Base-by-base conservation (phyloP, 2,888 invertebrate species). In the Emesis russula region DNA sequence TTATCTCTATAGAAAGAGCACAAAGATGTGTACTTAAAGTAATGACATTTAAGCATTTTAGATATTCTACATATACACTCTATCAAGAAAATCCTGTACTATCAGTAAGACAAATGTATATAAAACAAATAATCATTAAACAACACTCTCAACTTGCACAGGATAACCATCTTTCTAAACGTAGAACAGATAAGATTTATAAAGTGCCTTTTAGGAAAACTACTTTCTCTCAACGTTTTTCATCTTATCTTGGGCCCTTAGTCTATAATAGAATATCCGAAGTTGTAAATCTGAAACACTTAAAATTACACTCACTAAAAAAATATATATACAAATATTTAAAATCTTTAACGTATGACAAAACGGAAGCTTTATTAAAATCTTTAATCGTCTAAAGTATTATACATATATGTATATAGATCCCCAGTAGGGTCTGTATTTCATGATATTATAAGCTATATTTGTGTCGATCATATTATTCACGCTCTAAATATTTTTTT, bases 81-180 rank as follows among this genome's bases (percentile, higher is more conserved):
- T 66, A 66, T 11, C 9, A 66, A 9, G 63, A 98, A 66, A 66
- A 25, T 31, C 63, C 25, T 1, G 25, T 66, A 1, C 63, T 25
- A 1, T n/a, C 53, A n/a, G 53, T 53, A 6, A n/a, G 53, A 6
- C 53, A 53, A 53, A 53, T 53, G n/a, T n/a, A n/a, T n/a, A 53
- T n/a, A n/a, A 53, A 53, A 53, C 53, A 53, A n/a, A 4, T n/a
- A n/a, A 53, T 53, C n/a, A n/a, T 3, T n/a, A 53, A 15, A n/a
- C 53, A n/a, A n/a, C 53, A 53, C 53, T 5, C 3, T 53, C n/a
- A 53, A n/a, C 53, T 11, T n/a, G 6, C n/a, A 4, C n/a, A 53
- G 15, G n/a, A 53, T n/a, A n/a, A 53, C 4, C n/a, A 53, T n/a
- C 2, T n/a, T 2, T 15, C 53, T 1, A 53, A 53, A 53, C 53